These are phyloP conservation scores for Cryptus viduatorius DNA, from an alignment of 2,888 invertebrate genomes.

Conservation along the genomic window DNA sequence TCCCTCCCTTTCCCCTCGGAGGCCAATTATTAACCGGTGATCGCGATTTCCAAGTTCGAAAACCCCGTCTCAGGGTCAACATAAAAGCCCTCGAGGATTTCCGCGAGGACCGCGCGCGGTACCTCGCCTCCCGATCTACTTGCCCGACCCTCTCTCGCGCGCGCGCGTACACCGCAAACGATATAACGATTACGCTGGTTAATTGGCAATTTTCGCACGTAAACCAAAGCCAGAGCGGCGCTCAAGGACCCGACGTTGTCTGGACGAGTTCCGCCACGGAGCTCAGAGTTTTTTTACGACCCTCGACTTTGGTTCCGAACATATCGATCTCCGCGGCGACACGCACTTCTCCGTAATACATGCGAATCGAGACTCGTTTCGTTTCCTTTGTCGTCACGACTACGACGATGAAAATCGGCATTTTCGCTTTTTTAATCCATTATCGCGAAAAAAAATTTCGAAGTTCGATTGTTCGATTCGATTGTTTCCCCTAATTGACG, in stretches of 20 bases:
- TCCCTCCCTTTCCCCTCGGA: no score
- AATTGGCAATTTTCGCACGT: slow-evolving; percentile 79
- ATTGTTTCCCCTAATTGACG: no score
- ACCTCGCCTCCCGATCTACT: background rate
- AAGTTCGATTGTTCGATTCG: no score
- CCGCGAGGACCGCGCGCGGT: slow-evolving; percentile 38
- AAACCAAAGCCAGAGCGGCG: slow-evolving; percentile 74
- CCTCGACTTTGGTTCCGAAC: slow-evolving; percentile 34
- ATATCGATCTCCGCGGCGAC: slow-evolving; percentile 47
- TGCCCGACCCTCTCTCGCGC: background rate
- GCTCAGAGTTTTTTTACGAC: slow-evolving; percentile 37
- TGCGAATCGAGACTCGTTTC: slow-evolving; percentile 11
- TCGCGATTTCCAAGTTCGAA: slow-evolving; percentile 55
- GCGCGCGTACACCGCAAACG: slow-evolving; percentile 17
- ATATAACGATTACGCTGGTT: slow-evolving; percentile 70
- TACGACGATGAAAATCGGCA: background rate
- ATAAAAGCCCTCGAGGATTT: slow-evolving; percentile 42
- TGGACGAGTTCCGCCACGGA: slow-evolving; percentile 65
- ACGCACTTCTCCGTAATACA: slow-evolving; percentile 39
- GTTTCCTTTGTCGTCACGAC: slow-evolving; percentile 37
- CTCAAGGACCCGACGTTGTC: slow-evolving; percentile 74
- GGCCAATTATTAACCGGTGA: slow-evolving; percentile 57
- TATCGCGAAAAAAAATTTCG: no score
- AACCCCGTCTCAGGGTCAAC: slow-evolving; percentile 51
- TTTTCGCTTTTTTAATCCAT: slow-evolving; percentile 1